These are phyloP conservation scores for Tachysurus fulvidraco DNA, from an alignment of 2,113 vertebrate species.

Conservation along the genomic window DNA sequence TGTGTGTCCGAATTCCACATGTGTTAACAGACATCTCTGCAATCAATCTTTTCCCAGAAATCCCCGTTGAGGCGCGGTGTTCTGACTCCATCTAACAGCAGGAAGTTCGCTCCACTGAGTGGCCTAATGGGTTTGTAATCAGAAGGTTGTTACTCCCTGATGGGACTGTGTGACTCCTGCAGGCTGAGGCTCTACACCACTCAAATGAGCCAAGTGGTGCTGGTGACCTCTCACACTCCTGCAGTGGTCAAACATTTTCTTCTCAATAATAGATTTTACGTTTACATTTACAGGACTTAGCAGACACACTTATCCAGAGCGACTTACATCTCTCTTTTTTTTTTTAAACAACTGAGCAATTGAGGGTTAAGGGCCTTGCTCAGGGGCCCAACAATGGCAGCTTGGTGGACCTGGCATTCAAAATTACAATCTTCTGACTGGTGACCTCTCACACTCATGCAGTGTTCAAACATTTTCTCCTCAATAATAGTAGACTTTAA, in stretches of 20 bases:
- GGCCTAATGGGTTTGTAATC: constrained; percentile 50
- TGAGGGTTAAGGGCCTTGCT: too few species aligned
- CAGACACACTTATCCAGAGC: too few species aligned
- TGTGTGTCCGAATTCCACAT: constrained; percentile 30
- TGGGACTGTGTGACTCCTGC: constrained; percentile 33
- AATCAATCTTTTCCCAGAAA: constrained; percentile 54
- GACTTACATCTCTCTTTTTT: neutral
- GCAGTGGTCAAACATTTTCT: neutral
- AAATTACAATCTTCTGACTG: neutral
- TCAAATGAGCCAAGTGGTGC: constrained; percentile 2
- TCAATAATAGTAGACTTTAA: neutral
- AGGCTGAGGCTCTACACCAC: constrained; percentile 16
- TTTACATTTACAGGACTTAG: too few species aligned
- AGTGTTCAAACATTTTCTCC: neutral
- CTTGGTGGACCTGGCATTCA: too few species aligned
- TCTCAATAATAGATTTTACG: neutral
- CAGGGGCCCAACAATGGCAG: too few species aligned
- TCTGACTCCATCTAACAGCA: constrained; percentile 41
- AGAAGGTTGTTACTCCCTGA: constrained; percentile 34
- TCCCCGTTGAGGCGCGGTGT: constrained; percentile 30
- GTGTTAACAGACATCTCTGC: constrained; percentile 47
- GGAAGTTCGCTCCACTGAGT: constrained; percentile 49
- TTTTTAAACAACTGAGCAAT: neutral
- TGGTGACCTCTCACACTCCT: constrained; percentile 19
- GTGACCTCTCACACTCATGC: constrained; percentile 9